Evolutionary conservation across 2,797 vertebrate genomes (phyloP).

Genomic region (Luscinia luscinia): DNA sequence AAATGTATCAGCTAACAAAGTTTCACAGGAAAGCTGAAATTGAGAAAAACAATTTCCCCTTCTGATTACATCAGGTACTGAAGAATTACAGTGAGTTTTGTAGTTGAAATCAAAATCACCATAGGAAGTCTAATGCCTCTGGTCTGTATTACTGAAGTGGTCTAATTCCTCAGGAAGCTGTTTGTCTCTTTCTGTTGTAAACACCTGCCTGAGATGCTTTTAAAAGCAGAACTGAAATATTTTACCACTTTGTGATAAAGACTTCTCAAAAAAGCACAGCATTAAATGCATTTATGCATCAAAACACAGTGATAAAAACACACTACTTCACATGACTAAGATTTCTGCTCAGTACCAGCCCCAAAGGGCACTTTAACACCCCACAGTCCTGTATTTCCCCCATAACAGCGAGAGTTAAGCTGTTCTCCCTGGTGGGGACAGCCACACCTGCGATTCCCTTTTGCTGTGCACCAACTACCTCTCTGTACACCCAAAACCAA

Average conservation of each 20-base stretch:
- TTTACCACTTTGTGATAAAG: not conserved
- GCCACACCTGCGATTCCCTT: not conserved
- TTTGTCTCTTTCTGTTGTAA: not conserved
- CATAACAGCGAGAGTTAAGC: not conserved
- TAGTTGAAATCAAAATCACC: not conserved
- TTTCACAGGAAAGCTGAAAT: not conserved
- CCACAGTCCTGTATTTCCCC: not conserved
- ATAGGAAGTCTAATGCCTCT: not conserved
- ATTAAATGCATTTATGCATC: not conserved
- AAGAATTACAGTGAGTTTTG: not conserved
- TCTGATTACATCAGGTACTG: not conserved
- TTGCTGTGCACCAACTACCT: fast-evolving
- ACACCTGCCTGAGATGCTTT: not conserved
- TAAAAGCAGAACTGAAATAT: not conserved
- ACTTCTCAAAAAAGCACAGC: not conserved
- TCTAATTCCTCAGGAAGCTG: not conserved
- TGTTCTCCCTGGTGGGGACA: not conserved
- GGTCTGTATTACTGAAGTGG: not conserved
- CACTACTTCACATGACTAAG: fast-evolving
- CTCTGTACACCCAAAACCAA: not conserved
- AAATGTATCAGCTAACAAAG: not conserved
- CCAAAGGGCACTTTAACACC: not conserved
- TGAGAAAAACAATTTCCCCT: not conserved
- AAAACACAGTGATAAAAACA: fast-evolving
- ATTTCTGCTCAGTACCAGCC: not conserved